A percentile compares a stretch with the other conserved stretches of the same genome.
Conservation (phyloP, 2,888 invertebrate species). For the Anthophora plumipes region DNA sequence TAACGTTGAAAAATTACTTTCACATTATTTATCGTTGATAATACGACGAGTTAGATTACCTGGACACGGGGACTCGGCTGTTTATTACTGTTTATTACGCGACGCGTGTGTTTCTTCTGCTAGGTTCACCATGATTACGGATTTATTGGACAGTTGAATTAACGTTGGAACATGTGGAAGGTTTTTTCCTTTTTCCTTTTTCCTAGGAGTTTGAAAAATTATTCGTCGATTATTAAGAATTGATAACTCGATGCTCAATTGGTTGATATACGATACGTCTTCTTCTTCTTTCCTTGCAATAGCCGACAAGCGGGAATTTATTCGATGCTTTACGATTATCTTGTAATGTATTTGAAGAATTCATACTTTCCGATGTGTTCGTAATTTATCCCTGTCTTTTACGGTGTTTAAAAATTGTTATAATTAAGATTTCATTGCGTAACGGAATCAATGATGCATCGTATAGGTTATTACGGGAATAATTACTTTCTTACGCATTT, state of each 20-base stretch:
- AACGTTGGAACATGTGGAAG: neutral
- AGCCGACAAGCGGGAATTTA: neutral
- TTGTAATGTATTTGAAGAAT: neutral
- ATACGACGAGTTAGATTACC: neutral
- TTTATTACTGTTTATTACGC: neutral
- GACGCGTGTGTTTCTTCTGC: neutral
- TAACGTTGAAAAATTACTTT: constrained; percentile 24
- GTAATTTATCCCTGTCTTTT: neutral
- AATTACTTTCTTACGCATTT: neutral
- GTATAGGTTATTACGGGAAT: neutral
- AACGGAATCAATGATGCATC: neutral
- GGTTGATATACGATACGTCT: too few relatives aligned
- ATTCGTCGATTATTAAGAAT: neutral
- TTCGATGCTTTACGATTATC: neutral
- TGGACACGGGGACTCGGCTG: too few relatives aligned
- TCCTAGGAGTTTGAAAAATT: neutral
- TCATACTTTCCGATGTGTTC: neutral
- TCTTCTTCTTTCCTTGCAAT: too few relatives aligned
- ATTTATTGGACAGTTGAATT: constrained; percentile 9
- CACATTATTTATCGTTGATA: constrained; percentile 18
- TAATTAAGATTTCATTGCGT: neutral
- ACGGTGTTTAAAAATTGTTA: neutral
- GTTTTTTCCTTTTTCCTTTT: too few relatives aligned
- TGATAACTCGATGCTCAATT: neutral
- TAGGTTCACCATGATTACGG: neutral